Evolutionary conservation across 1,140 invertebrate genomes (phyloP).

Genomic region (Homarus americanus): DNA sequence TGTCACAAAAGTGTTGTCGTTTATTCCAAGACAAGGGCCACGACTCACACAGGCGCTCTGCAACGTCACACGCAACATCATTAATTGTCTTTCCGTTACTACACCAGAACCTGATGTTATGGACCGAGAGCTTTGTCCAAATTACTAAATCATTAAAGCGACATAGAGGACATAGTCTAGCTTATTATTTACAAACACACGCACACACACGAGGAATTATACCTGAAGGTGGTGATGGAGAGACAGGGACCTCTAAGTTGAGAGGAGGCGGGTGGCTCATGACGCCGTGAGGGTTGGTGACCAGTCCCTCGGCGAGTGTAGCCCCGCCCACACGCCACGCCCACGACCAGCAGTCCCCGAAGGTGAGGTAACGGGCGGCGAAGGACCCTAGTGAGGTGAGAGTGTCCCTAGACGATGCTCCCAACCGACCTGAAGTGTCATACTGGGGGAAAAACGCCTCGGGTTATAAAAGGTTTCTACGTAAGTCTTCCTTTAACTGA

Average conservation of each 20-base stretch:
- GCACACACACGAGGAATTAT: no score
- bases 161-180: no score
- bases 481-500: no score
- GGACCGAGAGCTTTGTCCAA: no score
- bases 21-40: slow-evolving; percentile 49
- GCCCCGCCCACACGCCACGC: slow-evolving; percentile 40
- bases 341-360: slow-evolving; percentile 47
- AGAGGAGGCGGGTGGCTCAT: not conserved
- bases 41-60: slow-evolving; percentile 16
- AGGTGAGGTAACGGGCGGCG: not conserved
- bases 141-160: no score
- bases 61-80: no score
- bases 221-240: not conserved
- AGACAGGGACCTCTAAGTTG: not conserved
- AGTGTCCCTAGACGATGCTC: not conserved
- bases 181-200: no score
- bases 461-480: no score
- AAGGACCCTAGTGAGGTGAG: slow-evolving; percentile 29
- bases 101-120: no score
- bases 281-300: slow-evolving; percentile 13
- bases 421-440: slow-evolving; percentile 1
- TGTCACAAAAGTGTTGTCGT: slow-evolving; percentile 47
- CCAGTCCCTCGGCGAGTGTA: slow-evolving; percentile 38
- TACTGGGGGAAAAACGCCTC: slow-evolving; percentile 2
- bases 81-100: no score